These are phyloP conservation scores for Cryptocephalus primarius DNA, from an alignment of 2,888 invertebrate genomes.

Conservation along the genomic window DNA sequence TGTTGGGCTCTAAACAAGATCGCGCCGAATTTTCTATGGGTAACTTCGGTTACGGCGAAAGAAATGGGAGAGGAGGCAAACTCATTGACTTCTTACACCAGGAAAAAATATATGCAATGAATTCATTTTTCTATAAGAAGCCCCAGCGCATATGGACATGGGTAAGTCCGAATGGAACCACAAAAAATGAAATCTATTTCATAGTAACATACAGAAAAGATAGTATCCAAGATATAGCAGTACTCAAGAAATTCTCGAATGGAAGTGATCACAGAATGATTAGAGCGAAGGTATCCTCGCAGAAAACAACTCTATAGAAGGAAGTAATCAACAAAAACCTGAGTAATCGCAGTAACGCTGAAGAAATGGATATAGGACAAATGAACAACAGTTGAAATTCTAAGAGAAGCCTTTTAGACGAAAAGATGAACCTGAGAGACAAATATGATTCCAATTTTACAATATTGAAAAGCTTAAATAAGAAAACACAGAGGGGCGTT, in stretches of 20 bases:
- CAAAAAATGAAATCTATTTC: conserved; percentile 1
- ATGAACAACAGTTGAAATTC: too few relatives aligned
- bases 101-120: not conserved
- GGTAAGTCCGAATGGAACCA: not conserved
- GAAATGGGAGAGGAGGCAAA: not conserved
- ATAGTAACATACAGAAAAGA: not conserved
- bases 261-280: not conserved
- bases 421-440: too few relatives aligned
- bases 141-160: conserved; percentile 1
- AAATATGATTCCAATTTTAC: too few relatives aligned
- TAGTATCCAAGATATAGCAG: not conserved
- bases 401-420: too few relatives aligned
- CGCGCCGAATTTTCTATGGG: not conserved
- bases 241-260: not conserved
- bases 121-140: not conserved
- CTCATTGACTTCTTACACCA: not conserved
- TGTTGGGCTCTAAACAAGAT: not conserved
- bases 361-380: too few relatives aligned
- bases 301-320: too few relatives aligned
- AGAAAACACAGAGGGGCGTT: too few relatives aligned
- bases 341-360: too few relatives aligned
- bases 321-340: too few relatives aligned
- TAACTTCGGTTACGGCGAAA: not conserved
- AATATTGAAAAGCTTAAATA: too few relatives aligned
- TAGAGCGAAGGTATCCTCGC: not conserved